phyloP scores from a whole-genome alignment of 2,888 invertebrate genomes.

The Agonopterix heracliana region DNA sequence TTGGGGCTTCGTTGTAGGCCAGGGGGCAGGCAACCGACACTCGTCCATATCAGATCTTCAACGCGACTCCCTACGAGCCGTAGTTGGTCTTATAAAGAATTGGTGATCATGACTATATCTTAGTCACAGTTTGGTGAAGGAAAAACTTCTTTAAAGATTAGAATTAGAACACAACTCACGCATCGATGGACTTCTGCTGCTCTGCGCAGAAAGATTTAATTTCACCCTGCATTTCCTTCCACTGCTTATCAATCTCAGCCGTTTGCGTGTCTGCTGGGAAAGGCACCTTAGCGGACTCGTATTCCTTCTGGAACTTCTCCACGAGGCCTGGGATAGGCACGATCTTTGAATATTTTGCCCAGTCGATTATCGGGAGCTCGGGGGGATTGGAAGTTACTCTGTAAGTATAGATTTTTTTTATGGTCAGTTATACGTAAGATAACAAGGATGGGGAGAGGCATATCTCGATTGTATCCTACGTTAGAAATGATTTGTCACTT shows the following conservation, averaged over 20 bases:
- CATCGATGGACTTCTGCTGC: constrained; percentile 36
- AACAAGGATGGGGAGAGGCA: too few species aligned
- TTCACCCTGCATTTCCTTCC: constrained; percentile 38
- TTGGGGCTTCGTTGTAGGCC: too few species aligned
- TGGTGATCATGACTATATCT: too few species aligned
- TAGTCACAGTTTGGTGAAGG: too few species aligned
- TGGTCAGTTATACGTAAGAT: too few species aligned
- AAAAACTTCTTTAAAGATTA: neutral
- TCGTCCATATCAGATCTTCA: too few species aligned
- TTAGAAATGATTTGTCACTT: too few species aligned
- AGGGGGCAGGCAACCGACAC: too few species aligned
- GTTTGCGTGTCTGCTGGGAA: constrained; percentile 46
- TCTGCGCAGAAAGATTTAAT: constrained; percentile 42
- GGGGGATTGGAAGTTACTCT: constrained; percentile 48
- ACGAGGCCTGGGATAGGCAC: constrained; percentile 47
- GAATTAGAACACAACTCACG: constrained; percentile 11
- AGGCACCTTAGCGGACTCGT: constrained; percentile 41
- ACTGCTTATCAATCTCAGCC: constrained; percentile 48
- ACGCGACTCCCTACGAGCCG: too few species aligned
- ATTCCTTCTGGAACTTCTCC: constrained; percentile 44
- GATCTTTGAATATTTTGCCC: constrained; percentile 47
- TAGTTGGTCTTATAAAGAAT: too few species aligned
- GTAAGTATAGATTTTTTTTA: constrained; percentile 1
- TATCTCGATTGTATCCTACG: too few species aligned
- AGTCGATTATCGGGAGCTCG: constrained; percentile 53